These are phyloP conservation scores for Tipula confusa DNA, from an alignment of 2,888 invertebrate species.

Conservation along the genomic window DNA sequence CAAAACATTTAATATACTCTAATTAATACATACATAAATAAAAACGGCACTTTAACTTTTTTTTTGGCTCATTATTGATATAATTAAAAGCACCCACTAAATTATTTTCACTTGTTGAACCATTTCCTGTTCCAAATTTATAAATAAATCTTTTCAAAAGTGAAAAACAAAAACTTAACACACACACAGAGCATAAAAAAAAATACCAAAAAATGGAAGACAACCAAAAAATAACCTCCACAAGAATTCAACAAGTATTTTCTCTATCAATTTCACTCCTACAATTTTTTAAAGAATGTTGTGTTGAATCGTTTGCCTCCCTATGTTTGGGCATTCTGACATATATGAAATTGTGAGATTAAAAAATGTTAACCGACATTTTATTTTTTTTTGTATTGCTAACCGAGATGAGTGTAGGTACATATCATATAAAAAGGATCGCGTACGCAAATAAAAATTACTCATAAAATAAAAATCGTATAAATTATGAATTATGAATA, in stretches of 20 bases:
- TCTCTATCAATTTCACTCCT: conserved; percentile 1
- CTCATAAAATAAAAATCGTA: not conserved
- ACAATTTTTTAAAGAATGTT: conserved; percentile 17
- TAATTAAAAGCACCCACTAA: conserved; percentile 20
- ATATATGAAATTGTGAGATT: not conserved
- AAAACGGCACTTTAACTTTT: not conserved
- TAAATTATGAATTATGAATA: conserved; percentile 14
- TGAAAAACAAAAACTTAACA: not conserved
- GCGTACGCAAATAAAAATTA: not conserved
- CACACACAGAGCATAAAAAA: not conserved
- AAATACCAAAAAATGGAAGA: not conserved
- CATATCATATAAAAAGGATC: not conserved
- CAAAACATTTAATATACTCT: no score
- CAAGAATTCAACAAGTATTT: not conserved
- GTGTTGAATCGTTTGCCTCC: not conserved
- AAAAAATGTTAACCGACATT: not conserved
- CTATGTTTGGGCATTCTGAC: not conserved
- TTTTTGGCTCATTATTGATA: not conserved
- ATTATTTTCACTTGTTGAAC: conserved; percentile 8
- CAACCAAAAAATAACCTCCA: not conserved
- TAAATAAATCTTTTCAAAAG: not conserved
- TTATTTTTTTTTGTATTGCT: not conserved
- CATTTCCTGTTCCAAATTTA: not conserved
- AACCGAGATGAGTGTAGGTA: not conserved
- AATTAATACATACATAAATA: no score